Conservation (phyloP, 1,140 invertebrate species). For the Hyles euphorbiae region DNA sequence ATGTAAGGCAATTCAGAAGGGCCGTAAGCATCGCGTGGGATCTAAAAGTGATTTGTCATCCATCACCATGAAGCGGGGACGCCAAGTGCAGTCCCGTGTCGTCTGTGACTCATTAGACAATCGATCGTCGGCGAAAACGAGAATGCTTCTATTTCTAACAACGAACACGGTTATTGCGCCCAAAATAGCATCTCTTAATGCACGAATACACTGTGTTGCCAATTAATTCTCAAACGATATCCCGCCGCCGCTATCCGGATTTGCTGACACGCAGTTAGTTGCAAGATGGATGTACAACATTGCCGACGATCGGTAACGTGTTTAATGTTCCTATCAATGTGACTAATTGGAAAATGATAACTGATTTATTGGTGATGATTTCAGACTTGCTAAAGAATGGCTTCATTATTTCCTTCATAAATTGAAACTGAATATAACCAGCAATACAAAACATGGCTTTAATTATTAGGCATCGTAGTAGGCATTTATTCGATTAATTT, state of each 20-base stretch:
- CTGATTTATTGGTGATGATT: too few relatives aligned
- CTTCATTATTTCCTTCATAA: too few relatives aligned
- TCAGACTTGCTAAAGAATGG: too few relatives aligned
- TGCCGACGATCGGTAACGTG: too few relatives aligned
- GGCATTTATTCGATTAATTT: too few relatives aligned
- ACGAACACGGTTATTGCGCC: conserved; percentile 17
- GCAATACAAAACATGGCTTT: too few relatives aligned
- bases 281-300: too few relatives aligned
- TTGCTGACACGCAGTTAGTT: background rate
- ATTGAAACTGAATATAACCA: too few relatives aligned
- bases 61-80: conserved; percentile 39
- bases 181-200: conserved; percentile 12
- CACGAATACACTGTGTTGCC: background rate
- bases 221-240: conserved; percentile 4
- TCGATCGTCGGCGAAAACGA: conserved; percentile 37
- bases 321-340: too few relatives aligned
- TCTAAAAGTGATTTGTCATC: conserved; percentile 61
- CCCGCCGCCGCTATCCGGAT: background rate
- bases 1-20: conserved; percentile 33
- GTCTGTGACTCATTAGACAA: conserved; percentile 65
- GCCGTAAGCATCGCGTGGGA: conserved; percentile 42
- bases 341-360: too few relatives aligned
- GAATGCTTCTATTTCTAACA: conserved; percentile 16
- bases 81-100: conserved; percentile 65
- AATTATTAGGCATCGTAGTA: too few relatives aligned